Conservation (phyloP, 2,797 vertebrate genomes). For the Chaetophractus vellerosus region DNA sequence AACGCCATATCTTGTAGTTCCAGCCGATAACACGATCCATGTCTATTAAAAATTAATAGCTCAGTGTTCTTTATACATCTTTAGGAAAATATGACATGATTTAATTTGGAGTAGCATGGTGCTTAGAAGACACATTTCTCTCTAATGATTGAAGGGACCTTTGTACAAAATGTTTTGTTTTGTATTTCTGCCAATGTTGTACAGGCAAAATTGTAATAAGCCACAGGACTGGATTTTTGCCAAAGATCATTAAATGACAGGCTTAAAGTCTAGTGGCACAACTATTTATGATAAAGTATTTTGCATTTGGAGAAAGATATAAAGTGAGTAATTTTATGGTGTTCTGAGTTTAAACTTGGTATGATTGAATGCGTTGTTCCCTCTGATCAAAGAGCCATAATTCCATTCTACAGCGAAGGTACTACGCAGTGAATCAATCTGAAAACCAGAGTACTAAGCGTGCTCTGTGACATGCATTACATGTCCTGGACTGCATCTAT, state of each 20-base stretch:
- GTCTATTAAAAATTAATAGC: background rate
- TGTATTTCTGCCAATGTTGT: conserved; percentile 35
- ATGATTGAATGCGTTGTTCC: conserved; percentile 21
- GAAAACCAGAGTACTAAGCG: conserved; percentile 17
- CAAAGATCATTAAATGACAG: conserved; percentile 61
- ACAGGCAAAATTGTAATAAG: conserved; percentile 48
- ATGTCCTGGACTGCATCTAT: background rate
- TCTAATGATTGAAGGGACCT: background rate
- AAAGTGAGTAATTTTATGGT: conserved; percentile 61
- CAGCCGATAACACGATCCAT: background rate
- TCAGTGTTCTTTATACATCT: background rate
- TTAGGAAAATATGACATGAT: conserved; percentile 40
- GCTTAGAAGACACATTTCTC: conserved; percentile 44
- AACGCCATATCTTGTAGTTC: conserved; percentile 59
- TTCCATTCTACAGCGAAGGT: background rate
- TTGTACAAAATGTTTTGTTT: conserved; percentile 67
- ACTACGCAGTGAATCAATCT: background rate
- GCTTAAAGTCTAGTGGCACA: background rate
- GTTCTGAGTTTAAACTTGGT: conserved; percentile 58
- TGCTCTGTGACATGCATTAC: background rate
- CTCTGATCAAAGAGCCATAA: conserved; percentile 18
- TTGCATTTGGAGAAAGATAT: conserved; percentile 58
- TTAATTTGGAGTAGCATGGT: background rate
- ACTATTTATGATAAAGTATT: conserved; percentile 57
- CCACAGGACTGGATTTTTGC: conserved; percentile 52